Percentiles rank a stretch among this genome's conserved stretches.
These are phyloP conservation scores for Drosophila serrata DNA, from an alignment of 1,140 invertebrate species.

Conservation along the genomic window DNA sequence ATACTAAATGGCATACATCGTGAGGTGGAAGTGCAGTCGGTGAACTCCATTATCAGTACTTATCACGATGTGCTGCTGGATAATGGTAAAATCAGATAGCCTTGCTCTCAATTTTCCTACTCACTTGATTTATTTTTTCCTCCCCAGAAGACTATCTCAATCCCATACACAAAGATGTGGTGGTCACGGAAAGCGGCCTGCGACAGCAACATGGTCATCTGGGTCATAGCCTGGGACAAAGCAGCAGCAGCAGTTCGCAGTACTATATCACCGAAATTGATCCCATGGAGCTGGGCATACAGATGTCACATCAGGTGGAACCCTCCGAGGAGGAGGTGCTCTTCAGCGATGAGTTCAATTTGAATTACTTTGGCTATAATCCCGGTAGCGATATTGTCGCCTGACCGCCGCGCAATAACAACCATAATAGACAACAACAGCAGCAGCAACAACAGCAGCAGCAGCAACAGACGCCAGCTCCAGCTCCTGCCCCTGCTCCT, in stretches of 20 bases:
- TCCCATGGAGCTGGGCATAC: constrained; percentile 84
- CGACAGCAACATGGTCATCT: constrained; percentile 52
- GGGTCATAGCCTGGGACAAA: constrained; percentile 2
- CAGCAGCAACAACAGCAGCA: constrained; percentile 8
- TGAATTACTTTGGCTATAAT: constrained; percentile 85
- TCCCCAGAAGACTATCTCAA: constrained; percentile 85
- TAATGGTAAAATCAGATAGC: constrained; percentile 60
- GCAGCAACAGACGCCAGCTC: constrained; percentile 24
- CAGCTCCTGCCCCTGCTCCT: constrained; percentile 8
- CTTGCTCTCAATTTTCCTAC: accelerated
- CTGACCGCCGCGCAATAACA: constrained; percentile 65
- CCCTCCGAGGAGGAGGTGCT: constrained; percentile 81
- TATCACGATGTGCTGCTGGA: constrained; percentile 81
- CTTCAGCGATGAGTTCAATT: constrained; percentile 84
- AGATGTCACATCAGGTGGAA: constrained; percentile 78
- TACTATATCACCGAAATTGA: constrained; percentile 85
- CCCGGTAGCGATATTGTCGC: constrained; percentile 82
- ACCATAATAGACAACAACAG: constrained; percentile 6
- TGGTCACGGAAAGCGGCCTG: constrained; percentile 85
- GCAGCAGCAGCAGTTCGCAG: constrained; percentile 52
- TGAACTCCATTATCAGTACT: constrained; percentile 82
- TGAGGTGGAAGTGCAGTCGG: constrained; percentile 85
- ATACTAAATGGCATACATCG: constrained; percentile 86
- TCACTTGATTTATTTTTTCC: background rate
- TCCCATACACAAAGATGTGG: constrained; percentile 85